Evolutionary conservation across 2,888 invertebrate species (phyloP).

Genomic region (Drosophila diplacantha): DNA sequence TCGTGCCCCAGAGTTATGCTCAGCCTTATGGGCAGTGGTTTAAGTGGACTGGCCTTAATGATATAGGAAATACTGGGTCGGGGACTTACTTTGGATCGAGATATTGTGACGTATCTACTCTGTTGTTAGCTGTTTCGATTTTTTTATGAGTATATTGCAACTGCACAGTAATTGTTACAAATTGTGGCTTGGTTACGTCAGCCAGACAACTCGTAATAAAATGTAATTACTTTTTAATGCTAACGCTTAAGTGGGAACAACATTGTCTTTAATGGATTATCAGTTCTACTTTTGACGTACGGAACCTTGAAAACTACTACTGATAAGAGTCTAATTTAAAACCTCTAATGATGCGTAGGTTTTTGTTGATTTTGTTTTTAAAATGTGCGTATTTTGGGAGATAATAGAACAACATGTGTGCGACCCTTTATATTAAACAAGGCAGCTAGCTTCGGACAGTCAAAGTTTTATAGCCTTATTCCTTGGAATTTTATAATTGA

Average conservation of each 20-base stretch:
- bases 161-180: neutral
- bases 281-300: neutral
- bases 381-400: neutral
- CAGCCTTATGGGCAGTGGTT: constrained; percentile 4
- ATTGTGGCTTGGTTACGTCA: neutral
- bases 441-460: neutral
- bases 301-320: neutral
- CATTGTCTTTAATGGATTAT: constrained; percentile 9
- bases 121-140: neutral
- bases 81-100: neutral
- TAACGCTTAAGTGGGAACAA: neutral
- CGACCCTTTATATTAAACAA: no score
- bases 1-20: constrained; percentile 22
- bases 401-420: neutral
- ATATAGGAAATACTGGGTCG: constrained; percentile 28
- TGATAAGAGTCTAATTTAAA: constrained; percentile 3
- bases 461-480: neutral
- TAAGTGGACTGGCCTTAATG: constrained; percentile 21
- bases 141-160: neutral
- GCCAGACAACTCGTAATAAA: neutral
- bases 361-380: neutral
- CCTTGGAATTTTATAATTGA: no score
- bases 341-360: neutral
- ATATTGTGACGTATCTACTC: constrained; percentile 3
- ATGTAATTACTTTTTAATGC: neutral